Conservation (phyloP, 2,888 invertebrate genomes). For the Calameuta filiformis region DNA sequence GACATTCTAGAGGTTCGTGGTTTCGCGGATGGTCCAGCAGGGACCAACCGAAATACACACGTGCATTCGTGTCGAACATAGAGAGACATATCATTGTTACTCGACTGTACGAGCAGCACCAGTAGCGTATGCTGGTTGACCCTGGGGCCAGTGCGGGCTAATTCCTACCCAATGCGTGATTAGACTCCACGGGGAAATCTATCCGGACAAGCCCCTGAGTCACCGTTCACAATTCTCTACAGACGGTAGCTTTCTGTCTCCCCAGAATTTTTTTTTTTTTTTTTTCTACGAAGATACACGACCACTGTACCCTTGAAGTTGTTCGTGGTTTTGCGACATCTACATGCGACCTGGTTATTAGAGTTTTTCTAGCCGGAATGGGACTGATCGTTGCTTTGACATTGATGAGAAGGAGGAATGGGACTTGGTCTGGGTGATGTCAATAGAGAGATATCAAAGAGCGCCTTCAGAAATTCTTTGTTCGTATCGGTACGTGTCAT, state of each 20-base stretch:
- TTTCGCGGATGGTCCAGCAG: slow-evolving; percentile 20
- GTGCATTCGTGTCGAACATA: slow-evolving; percentile 42
- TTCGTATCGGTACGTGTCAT: slow-evolving; percentile 33
- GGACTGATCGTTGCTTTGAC: neutral
- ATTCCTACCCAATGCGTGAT: slow-evolving; percentile 58
- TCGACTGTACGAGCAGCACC: slow-evolving; percentile 25
- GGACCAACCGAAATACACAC: slow-evolving; percentile 27
- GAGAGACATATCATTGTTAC: slow-evolving; percentile 42
- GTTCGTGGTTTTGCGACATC: neutral
- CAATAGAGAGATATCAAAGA: slow-evolving; percentile 49
- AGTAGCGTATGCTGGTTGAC: slow-evolving; percentile 7
- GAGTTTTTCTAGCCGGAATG: neutral
- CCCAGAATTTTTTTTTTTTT: neutral
- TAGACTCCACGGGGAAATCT: slow-evolving; percentile 62
- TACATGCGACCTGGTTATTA: neutral
- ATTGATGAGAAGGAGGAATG: neutral
- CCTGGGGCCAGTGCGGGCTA: slow-evolving; percentile 45
- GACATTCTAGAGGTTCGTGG: slow-evolving; percentile 5
- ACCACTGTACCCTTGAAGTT: neutral
- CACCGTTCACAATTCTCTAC: neutral
- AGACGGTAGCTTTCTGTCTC: neutral
- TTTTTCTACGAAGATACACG: neutral
- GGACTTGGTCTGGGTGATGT: slow-evolving; percentile 24
- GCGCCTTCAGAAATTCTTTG: slow-evolving; percentile 46
- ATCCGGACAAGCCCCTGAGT: slow-evolving; percentile 50